These are phyloP conservation scores for Glossosoma conforme DNA, from an alignment of 1,140 invertebrate genomes.

Conservation along the genomic window DNA sequence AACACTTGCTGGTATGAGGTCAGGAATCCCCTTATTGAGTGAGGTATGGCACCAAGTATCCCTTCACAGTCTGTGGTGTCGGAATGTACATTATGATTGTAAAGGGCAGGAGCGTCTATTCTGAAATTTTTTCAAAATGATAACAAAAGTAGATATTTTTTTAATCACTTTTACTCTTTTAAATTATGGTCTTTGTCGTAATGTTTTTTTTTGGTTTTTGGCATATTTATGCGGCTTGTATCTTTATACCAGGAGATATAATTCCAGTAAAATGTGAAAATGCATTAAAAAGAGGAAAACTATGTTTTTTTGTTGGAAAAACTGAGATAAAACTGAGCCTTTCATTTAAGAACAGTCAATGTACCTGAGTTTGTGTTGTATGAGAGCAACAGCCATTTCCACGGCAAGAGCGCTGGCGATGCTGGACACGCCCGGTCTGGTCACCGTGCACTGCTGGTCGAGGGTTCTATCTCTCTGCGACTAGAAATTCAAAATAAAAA, in stretches of 20 bases:
- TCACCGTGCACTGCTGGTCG: constrained; percentile 99
- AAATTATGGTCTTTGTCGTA: no score
- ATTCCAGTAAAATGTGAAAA: no score
- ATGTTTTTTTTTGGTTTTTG: no score
- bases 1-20: constrained; percentile 72
- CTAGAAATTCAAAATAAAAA: constrained; percentile 48
- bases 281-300: no score
- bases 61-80: constrained; percentile 55
- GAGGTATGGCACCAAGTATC: constrained; percentile 81
- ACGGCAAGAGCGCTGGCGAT: constrained; percentile 88
- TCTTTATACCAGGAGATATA: no score
- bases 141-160: neutral
- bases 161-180: no score
- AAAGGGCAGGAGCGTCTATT: constrained; percentile 57
- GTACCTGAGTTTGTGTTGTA: constrained; percentile 82
- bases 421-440: constrained; percentile 87
- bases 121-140: constrained; percentile 40
- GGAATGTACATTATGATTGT: constrained; percentile 38
- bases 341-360: no score
- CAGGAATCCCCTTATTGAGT: constrained; percentile 90
- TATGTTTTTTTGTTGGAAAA: no score
- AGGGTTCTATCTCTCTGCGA: constrained; percentile 88
- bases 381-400: constrained; percentile 81
- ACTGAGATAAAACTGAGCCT: no score
- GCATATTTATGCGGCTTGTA: no score